Percentiles rank a stretch among this genome's conserved stretches.
These are phyloP conservation scores for Pachyrhynchus sulphureomaculatus DNA, from an alignment of 1,140 invertebrate genomes.

Conservation along the genomic window DNA sequence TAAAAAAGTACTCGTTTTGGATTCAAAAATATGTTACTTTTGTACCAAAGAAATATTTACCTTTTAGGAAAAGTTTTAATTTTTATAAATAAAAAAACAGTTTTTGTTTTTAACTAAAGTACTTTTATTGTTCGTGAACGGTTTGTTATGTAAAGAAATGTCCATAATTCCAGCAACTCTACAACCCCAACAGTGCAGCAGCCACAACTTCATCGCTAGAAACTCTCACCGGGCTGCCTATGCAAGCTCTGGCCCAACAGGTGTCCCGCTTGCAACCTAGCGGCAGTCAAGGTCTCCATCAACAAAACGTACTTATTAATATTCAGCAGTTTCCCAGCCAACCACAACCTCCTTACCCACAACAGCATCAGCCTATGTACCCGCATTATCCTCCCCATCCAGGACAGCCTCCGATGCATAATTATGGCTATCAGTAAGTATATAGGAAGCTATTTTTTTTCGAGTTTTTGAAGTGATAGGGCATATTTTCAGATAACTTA, in stretches of 20 bases:
- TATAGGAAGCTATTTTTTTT: no score
- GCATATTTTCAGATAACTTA: no score
- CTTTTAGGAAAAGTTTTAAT: no score
- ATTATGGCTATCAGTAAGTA: constrained; percentile 47
- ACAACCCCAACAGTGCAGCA: constrained; percentile 34
- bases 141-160: no score
- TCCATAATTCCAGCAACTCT: constrained; percentile 49
- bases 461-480: no score
- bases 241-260: constrained; percentile 50
- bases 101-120: no score
- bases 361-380: constrained; percentile 44
- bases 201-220: constrained; percentile 38
- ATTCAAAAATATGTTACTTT: no score
- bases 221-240: constrained; percentile 43
- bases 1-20: no score
- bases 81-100: no score
- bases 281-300: constrained; percentile 41
- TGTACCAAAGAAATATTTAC: no score
- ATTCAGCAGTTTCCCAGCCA: constrained; percentile 50
- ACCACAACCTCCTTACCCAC: constrained; percentile 42
- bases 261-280: constrained; percentile 46
- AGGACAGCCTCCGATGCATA: constrained; percentile 38
- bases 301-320: constrained; percentile 52
- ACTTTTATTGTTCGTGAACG: no score
- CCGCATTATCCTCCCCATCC: constrained; percentile 39